A percentile compares a stretch with the other conserved stretches of the same genome.
phyloP scores from a whole-genome alignment of 2,797 vertebrate species.

The Squalus acanthias region DNA sequence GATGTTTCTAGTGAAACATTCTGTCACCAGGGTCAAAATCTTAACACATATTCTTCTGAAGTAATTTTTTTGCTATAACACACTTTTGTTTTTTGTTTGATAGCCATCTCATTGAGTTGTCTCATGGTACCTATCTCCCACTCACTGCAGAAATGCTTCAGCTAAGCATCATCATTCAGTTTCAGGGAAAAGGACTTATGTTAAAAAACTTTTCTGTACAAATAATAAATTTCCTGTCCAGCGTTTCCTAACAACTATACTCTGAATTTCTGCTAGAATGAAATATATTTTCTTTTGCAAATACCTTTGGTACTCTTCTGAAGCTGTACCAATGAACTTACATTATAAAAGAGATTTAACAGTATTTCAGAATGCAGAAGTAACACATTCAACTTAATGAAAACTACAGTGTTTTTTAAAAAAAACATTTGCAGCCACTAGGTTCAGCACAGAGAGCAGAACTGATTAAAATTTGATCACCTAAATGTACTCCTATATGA shows the following conservation, averaged over 20 bases:
- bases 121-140: background rate
- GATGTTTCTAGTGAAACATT: background rate
- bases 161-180: background rate
- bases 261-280: background rate
- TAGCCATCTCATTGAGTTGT: background rate
- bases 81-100: background rate
- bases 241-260: background rate
- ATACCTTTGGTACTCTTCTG: background rate
- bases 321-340: background rate
- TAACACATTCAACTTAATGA: background rate
- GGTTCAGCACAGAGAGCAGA: background rate
- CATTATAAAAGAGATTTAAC: background rate
- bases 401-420: background rate
- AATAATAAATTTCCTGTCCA: background rate
- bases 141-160: background rate
- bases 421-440: background rate
- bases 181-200: background rate
- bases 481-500: background rate
- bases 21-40: background rate
- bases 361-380: background rate
- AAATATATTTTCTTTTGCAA: background rate
- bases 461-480: slow-evolving; percentile 11
- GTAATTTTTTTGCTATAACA: no score
- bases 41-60: background rate
- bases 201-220: background rate